Conservation (phyloP, 2,113 vertebrate genomes). For the Nyctereutes procyonoides region DNA sequence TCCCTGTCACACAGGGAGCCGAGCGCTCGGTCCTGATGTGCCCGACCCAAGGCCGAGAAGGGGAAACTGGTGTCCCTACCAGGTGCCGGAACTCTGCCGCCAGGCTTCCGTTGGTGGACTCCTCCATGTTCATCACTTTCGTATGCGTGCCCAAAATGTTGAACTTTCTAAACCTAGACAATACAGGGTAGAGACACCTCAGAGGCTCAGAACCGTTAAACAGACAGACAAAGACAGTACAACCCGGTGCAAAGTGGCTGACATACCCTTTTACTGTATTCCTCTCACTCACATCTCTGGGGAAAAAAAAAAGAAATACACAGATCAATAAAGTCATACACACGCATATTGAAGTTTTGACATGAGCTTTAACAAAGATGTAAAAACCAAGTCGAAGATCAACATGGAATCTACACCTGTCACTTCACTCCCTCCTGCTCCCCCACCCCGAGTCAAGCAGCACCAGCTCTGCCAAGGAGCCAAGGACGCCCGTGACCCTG, state of each 20-base stretch:
- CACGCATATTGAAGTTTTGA: not conserved
- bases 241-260: not conserved
- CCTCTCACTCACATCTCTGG: slow-evolving; percentile 95
- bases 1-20: not conserved
- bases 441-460: accelerated
- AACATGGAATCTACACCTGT: not conserved
- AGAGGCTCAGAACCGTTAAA: not conserved
- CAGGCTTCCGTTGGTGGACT: slow-evolving; percentile 96
- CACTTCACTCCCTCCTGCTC: not conserved
- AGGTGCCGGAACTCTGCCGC: slow-evolving; percentile 98
- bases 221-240: not conserved
- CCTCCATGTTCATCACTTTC: slow-evolving; percentile 99
- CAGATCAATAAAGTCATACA: not conserved
- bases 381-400: not conserved
- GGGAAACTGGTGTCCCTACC: slow-evolving; percentile 83
- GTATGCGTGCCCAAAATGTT: slow-evolving; percentile 98
- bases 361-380: not conserved
- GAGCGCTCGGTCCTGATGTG: not conserved
- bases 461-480: not conserved
- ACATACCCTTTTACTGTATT: slow-evolving; percentile 93
- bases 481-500: not conserved
- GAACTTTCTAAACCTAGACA: slow-evolving; percentile 94
- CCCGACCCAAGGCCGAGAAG: not conserved
- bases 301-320: not conserved
- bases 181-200: slow-evolving; percentile 2